Percentiles rank a stretch among this genome's conserved stretches.
Conservation (phyloP, 2,113 vertebrate species). For the Aptenodytes patagonicus region DNA sequence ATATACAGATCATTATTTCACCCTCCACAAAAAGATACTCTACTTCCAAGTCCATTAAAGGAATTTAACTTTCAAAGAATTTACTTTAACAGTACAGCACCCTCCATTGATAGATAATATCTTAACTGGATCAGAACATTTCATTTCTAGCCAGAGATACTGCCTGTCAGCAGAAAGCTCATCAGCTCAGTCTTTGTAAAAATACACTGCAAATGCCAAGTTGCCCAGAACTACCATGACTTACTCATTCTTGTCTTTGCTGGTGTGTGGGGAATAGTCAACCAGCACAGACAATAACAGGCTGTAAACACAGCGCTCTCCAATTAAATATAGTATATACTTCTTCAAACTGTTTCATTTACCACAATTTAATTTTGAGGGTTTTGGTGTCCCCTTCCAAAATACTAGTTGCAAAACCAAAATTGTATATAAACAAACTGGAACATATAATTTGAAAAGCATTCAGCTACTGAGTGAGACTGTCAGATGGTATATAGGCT, state of each 20-base stretch:
- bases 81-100: not conserved
- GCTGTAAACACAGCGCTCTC: not conserved
- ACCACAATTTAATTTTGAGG: not conserved
- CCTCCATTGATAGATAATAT: not conserved
- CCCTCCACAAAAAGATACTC: not conserved
- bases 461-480: not conserved
- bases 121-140: not conserved
- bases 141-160: not conserved
- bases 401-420: not conserved
- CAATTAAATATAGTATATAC: not conserved
- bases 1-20: not conserved
- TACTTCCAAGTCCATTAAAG: not conserved
- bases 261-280: not conserved
- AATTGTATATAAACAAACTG: not conserved
- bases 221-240: not conserved
- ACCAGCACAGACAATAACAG: constrained; percentile 1
- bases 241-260: not conserved
- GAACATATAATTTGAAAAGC: constrained; percentile 5
- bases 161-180: not conserved
- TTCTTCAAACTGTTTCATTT: not conserved
- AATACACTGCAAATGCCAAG: not conserved
- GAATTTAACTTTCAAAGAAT: not conserved
- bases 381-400: constrained; percentile 8
- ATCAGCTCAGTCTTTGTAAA: not conserved
- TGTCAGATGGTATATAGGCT: not conserved